Evolutionary conservation across 2,113 vertebrate species (phyloP), one percentile per base, ranked within the genome.

Genomic region (Bubo scandiacus): DNA sequence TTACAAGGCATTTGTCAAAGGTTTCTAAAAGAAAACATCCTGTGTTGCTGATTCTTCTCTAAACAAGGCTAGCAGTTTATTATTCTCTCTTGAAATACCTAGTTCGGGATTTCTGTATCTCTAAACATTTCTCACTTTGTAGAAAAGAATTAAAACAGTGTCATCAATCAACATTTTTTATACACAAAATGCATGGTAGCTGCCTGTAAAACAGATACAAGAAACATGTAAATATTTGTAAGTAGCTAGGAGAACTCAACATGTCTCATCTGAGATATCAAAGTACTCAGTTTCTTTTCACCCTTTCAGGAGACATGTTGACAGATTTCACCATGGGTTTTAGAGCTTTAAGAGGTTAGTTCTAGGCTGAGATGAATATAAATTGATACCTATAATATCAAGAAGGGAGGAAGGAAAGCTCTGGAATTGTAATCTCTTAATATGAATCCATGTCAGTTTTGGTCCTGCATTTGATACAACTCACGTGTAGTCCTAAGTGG

Each of bases 1-100:
- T 96, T 98, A 95, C 96, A 97, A 98, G 75, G 58, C 83, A 97
- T 98, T 98, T 97, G 67, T 98, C 94, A 98, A 97, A 92, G 85
- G 86, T 97, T 97, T 96, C 91, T 95, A 96, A 96, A 91, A 96
- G 91, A 91, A 97, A 96, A 96, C 54, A 96, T 95, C 54, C 73
- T 66, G 32, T 82, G 49, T 81, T 94, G 52, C n/a, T 59, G 89
- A 94, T 86, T 85, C 21, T 49, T 90, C 79, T 90, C 55, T 95
- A 92, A 97, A 86, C 93, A 96, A 96, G 94, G n/a, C 11, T 88
- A 87, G 12, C 12, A 34, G 89, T 94, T 92, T 75, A 84, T 92
- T 90, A 70, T 51, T 87, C 45, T 82, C 11, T 86, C n/a, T 92
- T 77, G 58, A 89, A 95, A 85, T 65, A 95, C 36, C 71, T 82